A percentile compares a stretch with the other conserved stretches of the same genome.
These are phyloP conservation scores for Nowickia ferox DNA, from an alignment of 2,888 invertebrate species.

Conservation along the genomic window DNA sequence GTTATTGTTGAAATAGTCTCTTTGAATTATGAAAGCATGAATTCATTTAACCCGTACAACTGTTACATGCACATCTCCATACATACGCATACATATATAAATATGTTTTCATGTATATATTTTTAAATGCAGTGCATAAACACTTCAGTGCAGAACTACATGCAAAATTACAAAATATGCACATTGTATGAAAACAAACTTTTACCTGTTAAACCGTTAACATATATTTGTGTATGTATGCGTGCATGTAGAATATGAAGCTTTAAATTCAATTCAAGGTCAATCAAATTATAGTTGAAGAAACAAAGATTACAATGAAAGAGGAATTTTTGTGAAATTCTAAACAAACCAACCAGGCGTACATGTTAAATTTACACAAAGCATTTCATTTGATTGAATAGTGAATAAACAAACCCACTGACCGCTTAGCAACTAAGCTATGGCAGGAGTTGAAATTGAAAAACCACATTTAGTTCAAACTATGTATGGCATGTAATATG, in stretches of 20 bases:
- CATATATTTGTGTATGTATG: background rate
- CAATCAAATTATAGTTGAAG: constrained; percentile 31
- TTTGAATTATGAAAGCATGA: constrained; percentile 51
- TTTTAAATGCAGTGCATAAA: background rate
- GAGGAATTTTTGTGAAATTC: background rate
- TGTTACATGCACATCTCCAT: background rate
- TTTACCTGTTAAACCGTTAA: constrained; percentile 37
- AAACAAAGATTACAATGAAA: constrained; percentile 21
- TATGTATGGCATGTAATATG: no score
- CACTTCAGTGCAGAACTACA: constrained; percentile 8
- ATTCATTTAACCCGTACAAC: constrained; percentile 22
- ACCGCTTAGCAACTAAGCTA: no score
- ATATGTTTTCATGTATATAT: background rate
- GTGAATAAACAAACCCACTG: background rate
- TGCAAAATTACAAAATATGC: background rate
- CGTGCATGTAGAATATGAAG: background rate
- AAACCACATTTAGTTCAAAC: no score
- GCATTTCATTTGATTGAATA: constrained; percentile 12
- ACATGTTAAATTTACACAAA: background rate
- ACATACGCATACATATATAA: background rate
- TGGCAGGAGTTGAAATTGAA: no score
- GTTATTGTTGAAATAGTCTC: constrained; percentile 45
- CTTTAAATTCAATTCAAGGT: constrained; percentile 51
- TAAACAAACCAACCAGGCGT: background rate
- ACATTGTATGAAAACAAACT: background rate